These are phyloP conservation scores for Oncorhynchus nerka DNA, from an alignment of 2,113 vertebrate genomes.

Conservation along the genomic window DNA sequence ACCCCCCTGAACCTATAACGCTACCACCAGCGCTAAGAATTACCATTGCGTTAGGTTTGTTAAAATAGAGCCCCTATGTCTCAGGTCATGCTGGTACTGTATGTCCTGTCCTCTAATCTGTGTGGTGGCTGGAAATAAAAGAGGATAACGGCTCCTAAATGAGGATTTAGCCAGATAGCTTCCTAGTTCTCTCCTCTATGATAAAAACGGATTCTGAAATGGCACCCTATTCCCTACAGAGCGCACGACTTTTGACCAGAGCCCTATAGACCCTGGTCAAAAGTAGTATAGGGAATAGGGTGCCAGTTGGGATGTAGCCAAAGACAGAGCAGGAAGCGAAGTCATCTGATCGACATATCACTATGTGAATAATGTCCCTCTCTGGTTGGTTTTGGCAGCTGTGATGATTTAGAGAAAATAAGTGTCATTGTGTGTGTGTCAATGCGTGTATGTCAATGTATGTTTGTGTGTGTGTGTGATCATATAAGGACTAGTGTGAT, in stretches of 20 bases:
- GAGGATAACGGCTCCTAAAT: neutral
- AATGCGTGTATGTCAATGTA: neutral
- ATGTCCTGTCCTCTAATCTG: neutral
- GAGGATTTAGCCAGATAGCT: neutral
- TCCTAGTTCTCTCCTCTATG: neutral
- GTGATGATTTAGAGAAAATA: neutral
- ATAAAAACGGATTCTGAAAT: neutral
- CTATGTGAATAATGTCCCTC: neutral
- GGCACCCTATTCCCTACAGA: too few relatives aligned
- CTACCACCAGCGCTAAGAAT: too few relatives aligned
- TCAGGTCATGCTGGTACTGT: neutral
- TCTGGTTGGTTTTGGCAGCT: neutral
- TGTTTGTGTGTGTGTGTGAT: constrained; percentile 6
- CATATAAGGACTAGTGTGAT: neutral
- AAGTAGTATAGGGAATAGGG: neutral
- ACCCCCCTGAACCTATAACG: too few relatives aligned
- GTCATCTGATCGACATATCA: neutral
- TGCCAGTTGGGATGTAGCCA: too few relatives aligned
- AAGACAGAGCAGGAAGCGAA: neutral
- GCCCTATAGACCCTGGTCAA: too few relatives aligned
- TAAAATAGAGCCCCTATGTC: neutral
- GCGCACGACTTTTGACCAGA: too few relatives aligned
- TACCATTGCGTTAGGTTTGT: too few relatives aligned
- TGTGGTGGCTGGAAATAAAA: neutral
- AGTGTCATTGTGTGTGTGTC: neutral